phyloP scores from a whole-genome alignment of 2,888 invertebrate species.

The Carabus problematicus region DNA sequence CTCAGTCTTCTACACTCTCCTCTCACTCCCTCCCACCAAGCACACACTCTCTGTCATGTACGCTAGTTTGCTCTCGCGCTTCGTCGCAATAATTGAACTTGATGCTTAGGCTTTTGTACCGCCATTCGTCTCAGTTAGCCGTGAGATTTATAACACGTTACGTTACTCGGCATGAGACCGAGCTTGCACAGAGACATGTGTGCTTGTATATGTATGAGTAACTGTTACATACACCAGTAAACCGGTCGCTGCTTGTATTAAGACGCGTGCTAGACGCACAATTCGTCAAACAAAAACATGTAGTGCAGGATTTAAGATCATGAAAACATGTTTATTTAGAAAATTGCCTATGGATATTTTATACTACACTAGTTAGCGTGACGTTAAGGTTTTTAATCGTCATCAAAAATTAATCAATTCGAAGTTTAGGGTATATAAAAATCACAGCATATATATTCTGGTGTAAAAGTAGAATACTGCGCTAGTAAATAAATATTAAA shows the following conservation, averaged over 20 bases:
- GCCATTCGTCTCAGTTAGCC: conserved; percentile 51
- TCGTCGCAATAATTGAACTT: conserved; percentile 50
- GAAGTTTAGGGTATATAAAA: too few relatives aligned
- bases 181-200: conserved; percentile 43
- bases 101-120: conserved; percentile 49
- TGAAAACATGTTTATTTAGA: not conserved
- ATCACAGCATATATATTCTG: too few relatives aligned
- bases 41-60: not conserved
- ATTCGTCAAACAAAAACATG: not conserved
- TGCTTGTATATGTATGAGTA: conserved; percentile 7
- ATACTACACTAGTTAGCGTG: too few relatives aligned
- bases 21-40: not conserved
- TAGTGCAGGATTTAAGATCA: too few relatives aligned
- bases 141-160: conserved; percentile 50
- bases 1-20: not conserved
- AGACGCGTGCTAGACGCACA: too few relatives aligned
- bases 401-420: too few relatives aligned
- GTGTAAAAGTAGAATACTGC: too few relatives aligned
- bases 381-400: too few relatives aligned
- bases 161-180: conserved; percentile 44
- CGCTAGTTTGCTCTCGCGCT: conserved; percentile 37
- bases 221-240: not conserved
- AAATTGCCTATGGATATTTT: not conserved
- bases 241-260: not conserved
- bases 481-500: too few relatives aligned